Conservation (phyloP, 2,888 invertebrate species). For the Strigamia crassipes region DNA sequence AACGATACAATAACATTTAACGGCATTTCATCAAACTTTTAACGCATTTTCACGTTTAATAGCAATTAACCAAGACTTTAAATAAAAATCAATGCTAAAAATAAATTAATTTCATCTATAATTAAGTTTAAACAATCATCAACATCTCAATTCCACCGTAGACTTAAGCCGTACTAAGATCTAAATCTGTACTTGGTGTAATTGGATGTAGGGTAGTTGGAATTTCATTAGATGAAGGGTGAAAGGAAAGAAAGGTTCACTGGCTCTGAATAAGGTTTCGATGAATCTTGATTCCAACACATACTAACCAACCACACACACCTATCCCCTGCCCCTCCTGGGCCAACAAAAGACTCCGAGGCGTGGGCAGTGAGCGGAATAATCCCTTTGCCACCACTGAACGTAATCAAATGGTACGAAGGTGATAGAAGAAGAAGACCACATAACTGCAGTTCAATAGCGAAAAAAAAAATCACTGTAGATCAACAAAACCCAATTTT, state of each 20-base stretch:
- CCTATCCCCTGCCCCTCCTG: neutral
- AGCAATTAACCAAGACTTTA: too few relatives aligned
- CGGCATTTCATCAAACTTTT: too few relatives aligned
- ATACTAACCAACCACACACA: slow-evolving; percentile 29
- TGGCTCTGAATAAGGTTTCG: slow-evolving; percentile 38
- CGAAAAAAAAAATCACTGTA: neutral
- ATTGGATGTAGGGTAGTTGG: slow-evolving; percentile 33
- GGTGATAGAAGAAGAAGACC: slow-evolving; percentile 25
- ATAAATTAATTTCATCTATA: neutral
- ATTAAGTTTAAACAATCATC: neutral
- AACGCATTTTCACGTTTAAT: too few relatives aligned
- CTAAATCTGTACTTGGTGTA: slow-evolving; percentile 17
- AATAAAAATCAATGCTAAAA: neutral
- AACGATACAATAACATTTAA: neutral
- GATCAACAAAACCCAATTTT: neutral
- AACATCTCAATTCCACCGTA: neutral
- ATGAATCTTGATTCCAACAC: slow-evolving; percentile 38
- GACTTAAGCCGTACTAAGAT: neutral
- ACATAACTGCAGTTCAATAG: slow-evolving; percentile 20
- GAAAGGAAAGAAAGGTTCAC: slow-evolving; percentile 26
- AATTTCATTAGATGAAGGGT: slow-evolving; percentile 18
- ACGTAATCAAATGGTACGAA: slow-evolving; percentile 35
- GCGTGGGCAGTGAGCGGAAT: slow-evolving; percentile 40
- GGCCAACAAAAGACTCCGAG: slow-evolving; percentile 29
- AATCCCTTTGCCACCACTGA: slow-evolving; percentile 24